phyloP scores from a whole-genome alignment of 2,888 invertebrate species.

The Rhorus exstirpatorius region DNA sequence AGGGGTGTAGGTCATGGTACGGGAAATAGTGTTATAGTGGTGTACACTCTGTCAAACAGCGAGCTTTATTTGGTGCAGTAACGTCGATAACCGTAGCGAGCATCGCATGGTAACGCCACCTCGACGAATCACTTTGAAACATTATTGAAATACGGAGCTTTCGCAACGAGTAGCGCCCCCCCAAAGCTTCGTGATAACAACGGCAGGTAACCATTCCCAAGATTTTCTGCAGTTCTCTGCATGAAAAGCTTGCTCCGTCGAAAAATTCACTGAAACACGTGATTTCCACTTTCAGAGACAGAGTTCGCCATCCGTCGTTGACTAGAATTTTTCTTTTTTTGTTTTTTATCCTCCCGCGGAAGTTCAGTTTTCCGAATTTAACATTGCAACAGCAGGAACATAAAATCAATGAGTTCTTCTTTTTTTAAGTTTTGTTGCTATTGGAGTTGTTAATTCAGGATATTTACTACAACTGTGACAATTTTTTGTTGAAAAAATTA shows the following conservation, averaged over 20 bases:
- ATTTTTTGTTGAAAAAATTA: not conserved
- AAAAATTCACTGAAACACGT: constrained; percentile 15
- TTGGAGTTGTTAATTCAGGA: not conserved
- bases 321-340: constrained; percentile 3
- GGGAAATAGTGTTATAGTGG: constrained; percentile 55
- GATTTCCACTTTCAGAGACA: constrained; percentile 42
- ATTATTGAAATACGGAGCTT: not conserved
- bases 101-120: constrained; percentile 70
- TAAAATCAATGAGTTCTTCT: not conserved
- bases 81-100: constrained; percentile 78
- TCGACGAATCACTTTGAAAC: constrained; percentile 44
- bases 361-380: not conserved
- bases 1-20: constrained; percentile 47
- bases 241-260: constrained; percentile 53
- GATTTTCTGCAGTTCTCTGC: constrained; percentile 45
- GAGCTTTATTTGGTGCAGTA: constrained; percentile 75
- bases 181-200: constrained; percentile 22
- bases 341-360: constrained; percentile 1
- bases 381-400: constrained; percentile 7
- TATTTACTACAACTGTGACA: not conserved
- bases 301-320: constrained; percentile 49
- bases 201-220: constrained; percentile 41
- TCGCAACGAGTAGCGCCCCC: not conserved
- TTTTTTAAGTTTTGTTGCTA: too few relatives aligned
- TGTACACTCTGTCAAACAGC: constrained; percentile 63